phyloP scores from a whole-genome alignment of 2,113 vertebrate genomes.

The Amblyopsis rosae region DNA sequence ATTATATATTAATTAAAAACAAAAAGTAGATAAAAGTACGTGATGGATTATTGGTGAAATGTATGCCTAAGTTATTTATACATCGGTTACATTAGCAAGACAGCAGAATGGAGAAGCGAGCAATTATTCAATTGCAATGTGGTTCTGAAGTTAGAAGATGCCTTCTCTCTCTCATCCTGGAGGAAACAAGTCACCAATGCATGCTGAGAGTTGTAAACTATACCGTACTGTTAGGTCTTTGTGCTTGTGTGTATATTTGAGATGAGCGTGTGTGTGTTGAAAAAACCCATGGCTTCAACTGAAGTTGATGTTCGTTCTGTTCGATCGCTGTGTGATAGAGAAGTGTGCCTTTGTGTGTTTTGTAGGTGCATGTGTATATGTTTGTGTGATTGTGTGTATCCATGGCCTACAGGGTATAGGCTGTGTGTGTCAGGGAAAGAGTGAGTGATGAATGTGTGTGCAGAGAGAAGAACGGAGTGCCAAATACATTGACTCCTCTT shows the following conservation, averaged over 20 bases:
- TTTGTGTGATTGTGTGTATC: conserved; percentile 45
- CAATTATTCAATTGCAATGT: conserved; percentile 31
- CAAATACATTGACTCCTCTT: conserved; percentile 58
- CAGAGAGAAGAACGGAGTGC: conserved; percentile 53
- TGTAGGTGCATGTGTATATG: conserved; percentile 1
- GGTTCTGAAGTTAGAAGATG: conserved; percentile 31
- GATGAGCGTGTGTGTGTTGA: background rate
- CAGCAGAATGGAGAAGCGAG: conserved; percentile 12
- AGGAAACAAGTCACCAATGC: conserved; percentile 32
- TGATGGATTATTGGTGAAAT: too few species aligned
- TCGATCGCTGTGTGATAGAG: background rate
- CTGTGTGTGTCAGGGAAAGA: conserved; percentile 60
- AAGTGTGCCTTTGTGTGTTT: conserved; percentile 2
- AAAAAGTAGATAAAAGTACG: too few species aligned
- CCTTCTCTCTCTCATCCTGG: conserved; percentile 20
- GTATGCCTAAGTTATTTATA: too few species aligned
- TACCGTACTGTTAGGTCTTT: conserved; percentile 1
- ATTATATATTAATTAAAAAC: too few species aligned
- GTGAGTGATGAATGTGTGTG: conserved; percentile 75
- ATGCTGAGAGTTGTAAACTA: conserved; percentile 15
- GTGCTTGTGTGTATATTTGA: background rate
- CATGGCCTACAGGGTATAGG: conserved; percentile 44
- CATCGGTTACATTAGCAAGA: background rate
- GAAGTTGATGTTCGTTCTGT: background rate
- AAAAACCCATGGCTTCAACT: too few species aligned